Percentiles rank a stretch among this genome's conserved stretches.
Conservation (phyloP, 1,140 invertebrate species). For the Bemisia tabaci region DNA sequence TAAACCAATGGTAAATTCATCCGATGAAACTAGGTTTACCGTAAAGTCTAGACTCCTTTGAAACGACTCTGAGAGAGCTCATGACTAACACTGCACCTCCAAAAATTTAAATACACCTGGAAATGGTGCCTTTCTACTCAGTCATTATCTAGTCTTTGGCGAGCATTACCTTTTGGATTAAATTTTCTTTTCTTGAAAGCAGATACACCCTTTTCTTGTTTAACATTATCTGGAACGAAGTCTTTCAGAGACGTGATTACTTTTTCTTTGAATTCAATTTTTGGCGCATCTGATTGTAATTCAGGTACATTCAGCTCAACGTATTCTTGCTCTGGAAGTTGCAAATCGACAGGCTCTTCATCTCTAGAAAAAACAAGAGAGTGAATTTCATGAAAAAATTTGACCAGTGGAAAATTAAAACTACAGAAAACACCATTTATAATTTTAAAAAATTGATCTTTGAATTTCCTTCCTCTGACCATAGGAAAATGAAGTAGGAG, state of each 20-base stretch:
- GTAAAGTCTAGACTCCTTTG: too few relatives aligned
- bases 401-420: slow-evolving; percentile 2
- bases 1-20: too few relatives aligned
- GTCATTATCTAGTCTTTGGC: not conserved
- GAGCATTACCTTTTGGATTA: not conserved
- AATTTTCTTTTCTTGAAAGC: not conserved
- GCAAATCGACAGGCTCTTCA: slow-evolving; percentile 32
- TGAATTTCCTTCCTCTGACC: too few relatives aligned
- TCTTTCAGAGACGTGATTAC: slow-evolving; percentile 27
- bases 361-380: not conserved
- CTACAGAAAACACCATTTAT: slow-evolving; percentile 4
- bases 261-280: slow-evolving; percentile 50
- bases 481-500: too few relatives aligned
- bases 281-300: slow-evolving; percentile 29
- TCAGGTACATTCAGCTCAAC: slow-evolving; percentile 26
- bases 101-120: too few relatives aligned
- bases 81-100: too few relatives aligned
- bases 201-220: not conserved
- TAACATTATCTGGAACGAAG: not conserved
- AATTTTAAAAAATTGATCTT: too few relatives aligned
- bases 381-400: not conserved
- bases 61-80: too few relatives aligned
- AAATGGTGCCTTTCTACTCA: too few relatives aligned
- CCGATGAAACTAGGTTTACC: too few relatives aligned
- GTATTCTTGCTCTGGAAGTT: slow-evolving; percentile 37